These are phyloP conservation scores for Aotus griseimembra DNA, from an alignment of 2,797 vertebrate genomes.

Conservation along the genomic window DNA sequence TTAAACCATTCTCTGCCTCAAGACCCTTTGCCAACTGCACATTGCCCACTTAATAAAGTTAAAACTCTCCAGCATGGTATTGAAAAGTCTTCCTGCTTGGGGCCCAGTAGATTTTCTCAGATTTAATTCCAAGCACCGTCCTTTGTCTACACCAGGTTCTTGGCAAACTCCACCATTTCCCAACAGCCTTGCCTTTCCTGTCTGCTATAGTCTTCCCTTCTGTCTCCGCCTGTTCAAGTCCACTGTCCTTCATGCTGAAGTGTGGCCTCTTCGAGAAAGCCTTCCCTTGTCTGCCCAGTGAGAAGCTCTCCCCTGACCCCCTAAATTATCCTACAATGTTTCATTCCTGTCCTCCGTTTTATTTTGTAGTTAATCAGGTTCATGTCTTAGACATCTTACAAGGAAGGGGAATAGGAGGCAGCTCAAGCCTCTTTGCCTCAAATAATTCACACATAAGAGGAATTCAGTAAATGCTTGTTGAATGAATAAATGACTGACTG, in stretches of 20 bases:
- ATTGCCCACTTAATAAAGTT: background rate
- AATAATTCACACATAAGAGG: background rate
- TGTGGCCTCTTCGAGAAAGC: background rate
- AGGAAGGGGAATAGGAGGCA: background rate
- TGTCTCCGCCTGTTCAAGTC: background rate
- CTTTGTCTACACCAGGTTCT: background rate
- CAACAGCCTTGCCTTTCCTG: background rate
- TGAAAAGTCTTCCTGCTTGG: background rate
- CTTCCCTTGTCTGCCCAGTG: background rate
- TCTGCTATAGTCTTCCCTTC: background rate
- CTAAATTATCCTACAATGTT: background rate
- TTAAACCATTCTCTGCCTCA: background rate
- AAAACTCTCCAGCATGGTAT: background rate
- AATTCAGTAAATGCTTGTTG: background rate
- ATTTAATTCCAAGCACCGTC: background rate
- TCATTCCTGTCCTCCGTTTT: background rate
- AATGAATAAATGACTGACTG: conserved; percentile 5
- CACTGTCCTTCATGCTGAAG: background rate
- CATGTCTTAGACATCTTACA: background rate
- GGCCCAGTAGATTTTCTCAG: background rate
- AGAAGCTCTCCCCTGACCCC: background rate
- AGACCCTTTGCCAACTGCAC: background rate
- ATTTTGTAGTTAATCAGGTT: background rate
- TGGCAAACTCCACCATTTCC: background rate
- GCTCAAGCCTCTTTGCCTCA: background rate